Evolutionary conservation across 2,888 invertebrate species (phyloP).

Genomic region (Mesorhabditis sp.): DNA sequence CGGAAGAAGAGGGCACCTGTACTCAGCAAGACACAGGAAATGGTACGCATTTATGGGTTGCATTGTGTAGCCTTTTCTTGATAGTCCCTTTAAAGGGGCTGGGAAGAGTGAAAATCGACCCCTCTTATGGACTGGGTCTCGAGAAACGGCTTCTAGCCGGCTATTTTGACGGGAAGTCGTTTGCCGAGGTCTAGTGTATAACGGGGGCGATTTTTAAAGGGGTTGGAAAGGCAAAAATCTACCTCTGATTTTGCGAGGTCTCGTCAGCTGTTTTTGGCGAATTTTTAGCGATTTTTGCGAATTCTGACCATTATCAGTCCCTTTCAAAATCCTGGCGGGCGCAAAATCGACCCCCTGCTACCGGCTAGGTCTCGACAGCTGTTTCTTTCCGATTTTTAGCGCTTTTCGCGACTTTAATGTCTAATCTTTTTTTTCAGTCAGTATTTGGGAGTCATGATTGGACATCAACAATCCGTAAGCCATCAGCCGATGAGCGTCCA

Average conservation of each 20-base stretch:
- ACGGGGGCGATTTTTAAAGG: no score
- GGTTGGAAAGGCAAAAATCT: no score
- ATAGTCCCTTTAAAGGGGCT: no score
- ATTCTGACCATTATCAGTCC: no score
- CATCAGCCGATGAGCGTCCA: conserved; percentile 21
- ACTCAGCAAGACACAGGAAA: conserved; percentile 93
- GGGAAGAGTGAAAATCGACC: neutral
- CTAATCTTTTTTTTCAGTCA: conserved; percentile 18
- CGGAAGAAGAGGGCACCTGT: conserved; percentile 18
- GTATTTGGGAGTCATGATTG: conserved; percentile 37
- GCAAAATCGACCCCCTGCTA: no score
- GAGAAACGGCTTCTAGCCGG: neutral
- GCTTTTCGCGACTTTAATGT: no score
- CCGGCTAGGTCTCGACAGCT: no score
- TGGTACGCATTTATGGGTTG: conserved; percentile 65
- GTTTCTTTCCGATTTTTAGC: no score
- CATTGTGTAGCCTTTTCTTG: neutral
- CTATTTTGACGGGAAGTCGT: neutral
- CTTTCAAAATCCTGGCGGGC: no score
- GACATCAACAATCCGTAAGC: conserved; percentile 20
- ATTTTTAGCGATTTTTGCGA: no score
- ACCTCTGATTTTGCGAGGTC: no score
- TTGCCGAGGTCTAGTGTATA: neutral
- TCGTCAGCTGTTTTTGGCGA: no score
- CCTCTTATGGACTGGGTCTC: neutral